Conservation (phyloP, 2,113 vertebrate species). For the Enhydra lutris region DNA sequence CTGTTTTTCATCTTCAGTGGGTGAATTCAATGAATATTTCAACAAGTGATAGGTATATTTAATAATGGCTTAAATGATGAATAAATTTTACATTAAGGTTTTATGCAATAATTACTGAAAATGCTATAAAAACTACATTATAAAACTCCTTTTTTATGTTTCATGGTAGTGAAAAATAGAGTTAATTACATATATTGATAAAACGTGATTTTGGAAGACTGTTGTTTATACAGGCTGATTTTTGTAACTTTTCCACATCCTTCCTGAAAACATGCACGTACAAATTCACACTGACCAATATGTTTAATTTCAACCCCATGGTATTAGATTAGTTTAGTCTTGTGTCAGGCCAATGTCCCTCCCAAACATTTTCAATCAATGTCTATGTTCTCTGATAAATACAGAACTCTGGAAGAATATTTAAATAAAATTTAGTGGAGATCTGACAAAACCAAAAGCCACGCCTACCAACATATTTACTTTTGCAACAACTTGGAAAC, state of each 20-base stretch:
- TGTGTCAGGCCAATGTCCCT: not conserved
- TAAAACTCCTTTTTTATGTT: not conserved
- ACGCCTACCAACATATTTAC: not conserved
- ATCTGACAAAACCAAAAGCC: not conserved
- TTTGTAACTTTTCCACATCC: not conserved
- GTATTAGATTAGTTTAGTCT: not conserved
- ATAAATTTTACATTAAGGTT: not conserved
- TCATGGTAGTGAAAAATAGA: not conserved
- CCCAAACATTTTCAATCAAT: not conserved
- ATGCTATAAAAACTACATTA: not conserved
- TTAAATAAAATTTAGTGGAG: not conserved
- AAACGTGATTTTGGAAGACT: not conserved
- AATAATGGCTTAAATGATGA: not conserved
- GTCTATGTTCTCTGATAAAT: not conserved
- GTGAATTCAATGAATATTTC: not conserved
- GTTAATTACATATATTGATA: not conserved
- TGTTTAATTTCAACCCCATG: not conserved
- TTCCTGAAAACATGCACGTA: not conserved
- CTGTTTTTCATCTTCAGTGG: not conserved
- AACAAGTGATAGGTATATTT: not conserved
- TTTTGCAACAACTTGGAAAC: not conserved
- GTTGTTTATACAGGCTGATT: not conserved
- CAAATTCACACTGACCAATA: not conserved
- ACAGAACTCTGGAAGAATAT: not conserved
- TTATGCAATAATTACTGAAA: constrained; percentile 21